Evolutionary conservation across 2,888 invertebrate genomes (phyloP).

Genomic region (Thelaira solivaga): DNA sequence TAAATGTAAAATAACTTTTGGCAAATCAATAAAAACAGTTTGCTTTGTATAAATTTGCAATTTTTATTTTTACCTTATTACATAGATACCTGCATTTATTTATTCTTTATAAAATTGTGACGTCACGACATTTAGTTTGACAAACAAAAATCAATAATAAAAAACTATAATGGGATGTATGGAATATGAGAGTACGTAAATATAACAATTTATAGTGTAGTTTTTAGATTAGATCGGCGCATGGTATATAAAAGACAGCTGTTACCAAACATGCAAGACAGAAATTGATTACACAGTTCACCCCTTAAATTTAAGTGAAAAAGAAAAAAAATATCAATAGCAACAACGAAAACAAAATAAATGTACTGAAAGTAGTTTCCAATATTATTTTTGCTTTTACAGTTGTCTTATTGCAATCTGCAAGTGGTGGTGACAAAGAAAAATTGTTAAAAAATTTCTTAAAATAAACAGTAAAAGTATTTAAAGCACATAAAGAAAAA

Average conservation of each 20-base stretch:
- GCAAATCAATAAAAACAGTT: not conserved
- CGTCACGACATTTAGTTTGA: constrained; percentile 6
- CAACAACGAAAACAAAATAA: constrained; percentile 30
- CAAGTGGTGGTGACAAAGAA: constrained; percentile 35
- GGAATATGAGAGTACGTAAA: not conserved
- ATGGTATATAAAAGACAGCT: constrained; percentile 34
- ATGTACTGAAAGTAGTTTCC: constrained; percentile 11
- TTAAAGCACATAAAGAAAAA: not conserved
- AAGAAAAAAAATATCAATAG: not conserved
- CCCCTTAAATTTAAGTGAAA: constrained; percentile 26
- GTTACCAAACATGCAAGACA: constrained; percentile 28
- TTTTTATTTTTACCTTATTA: not conserved
- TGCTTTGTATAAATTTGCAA: not conserved
- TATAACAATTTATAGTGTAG: not conserved
- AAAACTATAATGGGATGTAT: no score
- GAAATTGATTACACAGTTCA: constrained; percentile 21
- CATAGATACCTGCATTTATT: no score
- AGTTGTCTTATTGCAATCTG: constrained; percentile 45
- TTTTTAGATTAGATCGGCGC: not conserved
- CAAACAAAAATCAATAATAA: constrained; percentile 32
- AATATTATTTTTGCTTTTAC: constrained; percentile 21
- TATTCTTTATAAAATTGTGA: constrained; percentile 7
- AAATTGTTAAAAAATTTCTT: not conserved
- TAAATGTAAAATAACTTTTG: no score
- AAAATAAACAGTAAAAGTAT: constrained; percentile 37